Percentiles rank a stretch among this genome's conserved stretches.
phyloP scores from a whole-genome alignment of 2,888 invertebrate species.

The Trichogramma evanescens region DNA sequence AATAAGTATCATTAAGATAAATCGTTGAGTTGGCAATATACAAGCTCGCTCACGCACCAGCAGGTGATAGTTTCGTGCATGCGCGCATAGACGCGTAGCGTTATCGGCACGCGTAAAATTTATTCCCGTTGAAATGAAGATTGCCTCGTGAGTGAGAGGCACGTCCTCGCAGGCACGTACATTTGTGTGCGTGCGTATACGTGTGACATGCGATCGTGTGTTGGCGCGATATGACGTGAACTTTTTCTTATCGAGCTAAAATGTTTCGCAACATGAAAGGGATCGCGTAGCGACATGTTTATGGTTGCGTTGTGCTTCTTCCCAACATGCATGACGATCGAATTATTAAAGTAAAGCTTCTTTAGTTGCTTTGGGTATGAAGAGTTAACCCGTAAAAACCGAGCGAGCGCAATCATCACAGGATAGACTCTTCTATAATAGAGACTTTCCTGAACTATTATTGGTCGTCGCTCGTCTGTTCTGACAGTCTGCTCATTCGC shows the following conservation, averaged over 20 bases:
- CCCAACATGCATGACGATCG: no score
- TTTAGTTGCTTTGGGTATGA: background rate
- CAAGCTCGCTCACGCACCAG: background rate
- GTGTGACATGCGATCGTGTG: background rate
- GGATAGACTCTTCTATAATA: no score
- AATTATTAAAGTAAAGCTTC: background rate
- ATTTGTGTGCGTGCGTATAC: background rate
- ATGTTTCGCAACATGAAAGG: background rate
- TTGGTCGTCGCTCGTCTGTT: no score
- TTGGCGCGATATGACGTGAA: background rate
- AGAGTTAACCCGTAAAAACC: no score
- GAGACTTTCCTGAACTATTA: no score
- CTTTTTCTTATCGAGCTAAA: background rate
- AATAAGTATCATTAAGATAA: slow-evolving; percentile 8
- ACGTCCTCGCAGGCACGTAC: background rate
- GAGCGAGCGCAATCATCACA: no score
- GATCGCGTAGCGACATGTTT: background rate
- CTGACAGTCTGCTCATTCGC: no score
- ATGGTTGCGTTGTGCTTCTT: background rate
- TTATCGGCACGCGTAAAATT: background rate
- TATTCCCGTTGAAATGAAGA: background rate
- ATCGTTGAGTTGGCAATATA: background rate
- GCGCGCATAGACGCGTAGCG: background rate
- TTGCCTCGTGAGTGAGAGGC: background rate
- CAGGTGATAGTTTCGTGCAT: background rate